phyloP scores from a whole-genome alignment of 2,888 invertebrate species.

The Sinodicranocentrus sp. region DNA sequence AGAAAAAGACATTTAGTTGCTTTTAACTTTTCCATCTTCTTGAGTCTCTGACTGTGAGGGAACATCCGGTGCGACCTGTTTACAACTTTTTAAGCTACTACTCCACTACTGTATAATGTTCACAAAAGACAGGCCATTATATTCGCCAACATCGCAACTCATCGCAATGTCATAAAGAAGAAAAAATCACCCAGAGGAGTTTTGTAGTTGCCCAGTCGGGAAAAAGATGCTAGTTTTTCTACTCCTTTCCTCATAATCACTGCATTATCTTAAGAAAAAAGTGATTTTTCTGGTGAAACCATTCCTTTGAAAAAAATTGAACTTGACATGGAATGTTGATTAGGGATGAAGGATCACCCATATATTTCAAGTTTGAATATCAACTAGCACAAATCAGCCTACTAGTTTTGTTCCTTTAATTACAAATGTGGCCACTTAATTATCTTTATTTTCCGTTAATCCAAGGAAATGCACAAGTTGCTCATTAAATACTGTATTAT shows the following conservation, averaged over 20 bases:
- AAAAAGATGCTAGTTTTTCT: slow-evolving; percentile 10
- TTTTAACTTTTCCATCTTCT: not conserved
- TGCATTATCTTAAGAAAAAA: not conserved
- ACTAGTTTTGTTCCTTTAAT: slow-evolving; percentile 51
- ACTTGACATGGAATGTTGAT: slow-evolving; percentile 55
- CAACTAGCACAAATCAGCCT: slow-evolving; percentile 35
- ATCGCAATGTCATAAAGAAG: slow-evolving; percentile 11
- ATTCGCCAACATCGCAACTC: slow-evolving; percentile 10
- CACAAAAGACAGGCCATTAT: not conserved
- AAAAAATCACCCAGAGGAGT: no score
- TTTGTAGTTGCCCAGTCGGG: not conserved
- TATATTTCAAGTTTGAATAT: slow-evolving; percentile 17
- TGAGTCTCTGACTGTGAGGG: slow-evolving; percentile 16
- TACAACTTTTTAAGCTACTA: slow-evolving; percentile 5
- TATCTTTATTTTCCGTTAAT: slow-evolving; percentile 52
- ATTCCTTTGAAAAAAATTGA: slow-evolving; percentile 46
- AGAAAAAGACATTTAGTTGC: no score
- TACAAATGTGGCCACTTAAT: slow-evolving; percentile 58
- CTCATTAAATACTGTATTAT: no score
- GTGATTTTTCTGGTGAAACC: not conserved
- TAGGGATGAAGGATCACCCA: slow-evolving; percentile 51
- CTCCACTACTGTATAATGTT: not conserved
- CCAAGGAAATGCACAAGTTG: not conserved
- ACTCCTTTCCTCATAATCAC: not conserved
- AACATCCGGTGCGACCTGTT: slow-evolving; percentile 55